A percentile compares a stretch with the other conserved stretches of the same genome.
Evolutionary conservation across 2,113 vertebrate species (phyloP).

Genomic region (Circaetus gallicus): DNA sequence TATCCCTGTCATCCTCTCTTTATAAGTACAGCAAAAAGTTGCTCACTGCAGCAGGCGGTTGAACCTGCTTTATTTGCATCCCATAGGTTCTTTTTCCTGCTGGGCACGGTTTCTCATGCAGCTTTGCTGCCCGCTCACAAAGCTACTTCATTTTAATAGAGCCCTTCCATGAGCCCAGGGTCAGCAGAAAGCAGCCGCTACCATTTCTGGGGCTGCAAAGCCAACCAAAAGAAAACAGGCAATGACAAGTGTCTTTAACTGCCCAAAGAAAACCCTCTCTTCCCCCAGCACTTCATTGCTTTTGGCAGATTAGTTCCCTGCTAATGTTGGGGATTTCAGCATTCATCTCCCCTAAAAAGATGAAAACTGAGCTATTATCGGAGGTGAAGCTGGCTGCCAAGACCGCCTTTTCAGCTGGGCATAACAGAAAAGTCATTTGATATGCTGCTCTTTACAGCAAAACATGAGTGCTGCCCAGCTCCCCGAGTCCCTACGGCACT

Average conservation of each 20-base stretch:
- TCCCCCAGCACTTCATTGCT: neutral
- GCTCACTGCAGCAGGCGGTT: neutral
- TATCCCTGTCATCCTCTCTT: neutral
- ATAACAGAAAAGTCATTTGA: neutral
- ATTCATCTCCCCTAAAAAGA: neutral
- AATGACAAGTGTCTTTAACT: neutral
- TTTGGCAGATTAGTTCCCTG: neutral
- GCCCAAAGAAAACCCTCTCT: neutral
- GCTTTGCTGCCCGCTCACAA: neutral
- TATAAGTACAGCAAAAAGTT: neutral
- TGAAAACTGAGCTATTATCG: neutral
- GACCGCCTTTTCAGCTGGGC: neutral
- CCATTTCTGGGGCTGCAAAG: neutral
- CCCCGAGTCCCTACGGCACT: accelerated
- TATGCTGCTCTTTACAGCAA: neutral
- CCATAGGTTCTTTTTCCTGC: neutral
- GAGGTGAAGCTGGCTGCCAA: neutral
- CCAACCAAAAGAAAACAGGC: neutral
- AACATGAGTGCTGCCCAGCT: neutral
- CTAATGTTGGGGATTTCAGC: neutral
- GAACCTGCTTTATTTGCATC: neutral
- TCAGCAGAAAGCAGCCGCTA: neutral
- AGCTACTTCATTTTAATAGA: neutral
- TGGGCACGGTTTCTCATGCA: neutral
- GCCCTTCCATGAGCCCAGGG: neutral